Base-by-base conservation (phyloP, 2,797 vertebrate species). In the Sebastolobus alascanus region DNA sequence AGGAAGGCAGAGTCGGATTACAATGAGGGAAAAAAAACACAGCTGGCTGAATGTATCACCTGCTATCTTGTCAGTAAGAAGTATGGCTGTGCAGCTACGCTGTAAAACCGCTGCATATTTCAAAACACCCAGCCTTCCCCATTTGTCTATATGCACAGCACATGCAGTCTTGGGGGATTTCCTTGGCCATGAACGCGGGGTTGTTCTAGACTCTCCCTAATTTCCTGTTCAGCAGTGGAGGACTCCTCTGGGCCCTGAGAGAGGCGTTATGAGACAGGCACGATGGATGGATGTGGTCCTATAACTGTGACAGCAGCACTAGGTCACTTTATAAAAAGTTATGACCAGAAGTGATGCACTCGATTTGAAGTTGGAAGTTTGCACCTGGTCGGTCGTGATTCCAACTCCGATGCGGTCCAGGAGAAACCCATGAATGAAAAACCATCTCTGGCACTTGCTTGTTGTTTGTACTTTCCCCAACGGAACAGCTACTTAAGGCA, bases 251-350 rank as follows among this genome's bases (percentile, higher is more conserved):
- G 77, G 76, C 73, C 73, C 65, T 10, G 14, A 68, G 43, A 61
- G 61, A 59, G 64, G 54, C 70, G 68, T 67, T 65, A 46, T 12
- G 33, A 82, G 66, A 63, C 63, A 22, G 73, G 82, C 67, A 40
- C 18, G 84, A 87, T 83, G 64, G 83, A 90, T 84, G 74, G 50
- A 68, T 85, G 84, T 70, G 78, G 37, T 54, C 76, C 73, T 76
- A 33, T 70, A 84, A 68, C 63, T 13, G 27, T 68, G 75, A 52
- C 18, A 52, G 80, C 82, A 75, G 76, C 73, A 61, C 66, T 90
- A 90, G 90, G 87, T 84, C 77, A 83, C 77, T 83, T 80, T 69
- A 66, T 76, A 10, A 74, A 77, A 89, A 85, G 69, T 80, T 79
- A 68, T 13, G 43, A 72, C 33, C 73, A 52, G 61, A n/a, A 64